phyloP scores from a whole-genome alignment of 2,113 vertebrate species.

The Apistogramma diplotaenia region DNA sequence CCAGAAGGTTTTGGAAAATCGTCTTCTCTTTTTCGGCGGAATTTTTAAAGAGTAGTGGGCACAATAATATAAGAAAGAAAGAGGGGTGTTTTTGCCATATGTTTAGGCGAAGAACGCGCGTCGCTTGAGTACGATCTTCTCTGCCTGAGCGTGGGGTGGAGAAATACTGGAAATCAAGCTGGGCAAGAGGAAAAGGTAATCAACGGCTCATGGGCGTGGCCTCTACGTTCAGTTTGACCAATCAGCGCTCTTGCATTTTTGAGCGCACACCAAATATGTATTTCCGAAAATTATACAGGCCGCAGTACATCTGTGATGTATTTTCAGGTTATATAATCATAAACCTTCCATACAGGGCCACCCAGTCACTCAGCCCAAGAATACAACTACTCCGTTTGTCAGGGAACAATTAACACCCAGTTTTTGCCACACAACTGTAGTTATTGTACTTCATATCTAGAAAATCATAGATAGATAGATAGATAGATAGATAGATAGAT shows the following conservation, averaged over 20 bases:
- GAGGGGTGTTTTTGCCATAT: constrained; percentile 87
- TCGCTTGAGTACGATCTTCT: neutral
- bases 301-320: constrained; percentile 1
- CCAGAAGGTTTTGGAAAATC: constrained; percentile 97
- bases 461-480: no score
- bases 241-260: constrained; percentile 1
- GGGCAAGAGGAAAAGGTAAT: constrained; percentile 44
- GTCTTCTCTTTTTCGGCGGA: constrained; percentile 99
- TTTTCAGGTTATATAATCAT: constrained; percentile 56
- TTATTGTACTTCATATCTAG: neutral
- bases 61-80: constrained; percentile 93
- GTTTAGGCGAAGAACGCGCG: constrained; percentile 23
- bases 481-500: no score
- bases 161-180: constrained; percentile 25
- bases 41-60: constrained; percentile 99
- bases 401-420: neutral
- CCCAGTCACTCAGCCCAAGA: neutral
- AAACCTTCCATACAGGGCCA: constrained; percentile 43
- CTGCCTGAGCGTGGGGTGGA: constrained; percentile 39
- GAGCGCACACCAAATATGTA: constrained; percentile 62
- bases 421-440: no score
- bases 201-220: constrained; percentile 41
- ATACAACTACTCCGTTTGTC: neutral
- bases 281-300: constrained; percentile 56
- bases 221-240: constrained; percentile 10